These are phyloP conservation scores for Ceyx cyanopectus DNA, from an alignment of 2,113 vertebrate species.

Conservation along the genomic window DNA sequence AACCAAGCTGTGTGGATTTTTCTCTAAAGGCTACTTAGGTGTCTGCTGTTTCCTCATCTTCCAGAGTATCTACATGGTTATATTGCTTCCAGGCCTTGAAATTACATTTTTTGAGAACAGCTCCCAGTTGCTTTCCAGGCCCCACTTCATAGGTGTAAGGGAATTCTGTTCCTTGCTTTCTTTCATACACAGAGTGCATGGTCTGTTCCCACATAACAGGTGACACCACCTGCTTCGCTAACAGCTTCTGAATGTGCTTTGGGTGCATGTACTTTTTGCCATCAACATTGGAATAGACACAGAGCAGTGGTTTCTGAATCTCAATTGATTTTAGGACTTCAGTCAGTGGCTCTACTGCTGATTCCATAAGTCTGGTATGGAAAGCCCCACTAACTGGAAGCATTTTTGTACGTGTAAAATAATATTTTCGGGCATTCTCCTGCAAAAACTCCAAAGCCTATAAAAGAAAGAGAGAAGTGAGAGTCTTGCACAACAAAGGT, in stretches of 20 bases:
- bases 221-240: conserved; percentile 88
- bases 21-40: not conserved
- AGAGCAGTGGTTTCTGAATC: conserved; percentile 84
- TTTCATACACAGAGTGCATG: conserved; percentile 88
- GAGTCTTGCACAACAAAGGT: not conserved
- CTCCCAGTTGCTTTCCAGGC: conserved; percentile 88
- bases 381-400: conserved; percentile 93
- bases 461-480: not conserved
- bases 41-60: not conserved
- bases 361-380: conserved; percentile 90
- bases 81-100: conserved; percentile 88
- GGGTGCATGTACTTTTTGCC: conserved; percentile 85
- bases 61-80: conserved; percentile 75
- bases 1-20: not conserved
- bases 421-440: conserved; percentile 81
- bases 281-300: conserved; percentile 89
- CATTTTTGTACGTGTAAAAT: conserved; percentile 80
- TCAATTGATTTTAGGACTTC: conserved; percentile 80
- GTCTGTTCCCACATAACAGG: conserved; percentile 96
- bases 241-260: conserved; percentile 78
- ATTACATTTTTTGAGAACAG: conserved; percentile 88
- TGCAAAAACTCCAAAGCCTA: conserved; percentile 93
- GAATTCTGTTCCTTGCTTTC: conserved; percentile 83
- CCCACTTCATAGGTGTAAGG: conserved; percentile 91
- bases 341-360: conserved; percentile 80